Evolutionary conservation across 2,113 vertebrate species (phyloP), one percentile per base, ranked within the genome.

Genomic region (Hipposideros armiger): DNA sequence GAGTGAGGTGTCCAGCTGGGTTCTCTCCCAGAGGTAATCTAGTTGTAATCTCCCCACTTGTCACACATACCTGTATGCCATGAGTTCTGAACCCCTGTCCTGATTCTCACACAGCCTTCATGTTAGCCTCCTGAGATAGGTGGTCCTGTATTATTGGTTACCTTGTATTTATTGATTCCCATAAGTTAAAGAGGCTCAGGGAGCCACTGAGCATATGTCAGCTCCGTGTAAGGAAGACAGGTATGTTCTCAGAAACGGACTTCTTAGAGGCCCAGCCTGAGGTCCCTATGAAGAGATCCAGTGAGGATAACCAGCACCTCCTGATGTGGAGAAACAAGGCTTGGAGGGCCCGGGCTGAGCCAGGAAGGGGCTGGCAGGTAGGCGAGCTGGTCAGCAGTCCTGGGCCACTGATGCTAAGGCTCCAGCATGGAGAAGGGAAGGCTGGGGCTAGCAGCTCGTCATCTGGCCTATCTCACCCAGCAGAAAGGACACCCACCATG

Each of bases 351-450:
- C 45, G 45, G 15, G n/a, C 28, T 81, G 45, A 66, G 19, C 17
- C 11, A 47, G 64, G 22, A 52, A 74, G 20, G 30, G 58, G 56
- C 30, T 11, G 20, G 52, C 6, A 45, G 32, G 36, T 62, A 52
- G n/a, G 50, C 11, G 1, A 19, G 11, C 58, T n/a, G 45, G 60
- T 11, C 4, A 28, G 64, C n/a, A 36, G 32, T 74, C 42, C 42
- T 26, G 28, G 28, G 11, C 2, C 7, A 5, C 62, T 20, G 7
- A 45, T 47, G 7, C 1, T 24, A n/a, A 42, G 24, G 10, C 47
- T 42, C 20, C 7, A 7, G 54, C 0, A 0, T 1, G 7, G 30
- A 91, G 47, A 30, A 60, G 80, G 36, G 66, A 30, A 82, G 45
- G 52, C 74, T 7, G 8, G 20, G 56, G 78, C 5, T 17, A 45